phyloP scores from a whole-genome alignment of 1,140 invertebrate species.

The Heliconius hewitsoni region DNA sequence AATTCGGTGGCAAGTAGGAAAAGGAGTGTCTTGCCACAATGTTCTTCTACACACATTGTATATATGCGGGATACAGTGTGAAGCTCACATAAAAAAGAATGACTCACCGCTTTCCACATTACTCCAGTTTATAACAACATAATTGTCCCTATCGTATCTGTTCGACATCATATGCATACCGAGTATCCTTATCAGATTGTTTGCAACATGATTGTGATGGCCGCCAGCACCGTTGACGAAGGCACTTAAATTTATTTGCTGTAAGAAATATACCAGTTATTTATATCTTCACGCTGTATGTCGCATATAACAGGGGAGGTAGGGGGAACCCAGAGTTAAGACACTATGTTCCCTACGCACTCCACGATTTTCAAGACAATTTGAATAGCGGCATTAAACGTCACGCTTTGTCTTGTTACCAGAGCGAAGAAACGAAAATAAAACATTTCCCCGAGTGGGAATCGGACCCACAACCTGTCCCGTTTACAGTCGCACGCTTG shows the following conservation, averaged over 20 bases:
- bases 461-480: too few species aligned
- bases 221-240: constrained; percentile 52
- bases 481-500: too few species aligned
- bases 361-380: too few species aligned
- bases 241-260: constrained; percentile 48
- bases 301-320: background rate
- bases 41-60: too few species aligned
- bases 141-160: constrained; percentile 60
- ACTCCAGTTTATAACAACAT: constrained; percentile 55
- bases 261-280: background rate
- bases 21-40: too few species aligned
- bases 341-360: background rate
- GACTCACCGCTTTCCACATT: constrained; percentile 51
- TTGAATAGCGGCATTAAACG: too few species aligned
- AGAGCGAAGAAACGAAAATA: too few species aligned
- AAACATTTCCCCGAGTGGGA: too few species aligned
- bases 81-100: background rate
- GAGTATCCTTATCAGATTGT: constrained; percentile 49
- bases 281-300: background rate
- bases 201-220: constrained; percentile 49
- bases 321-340: background rate
- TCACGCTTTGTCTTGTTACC: too few species aligned
- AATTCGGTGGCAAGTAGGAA: too few species aligned
- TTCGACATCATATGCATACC: constrained; percentile 68
- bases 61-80: too few species aligned